Percentiles rank a stretch among this genome's conserved stretches.
Conservation (phyloP, 2,113 vertebrate species). For the Mionectes macconnelli region DNA sequence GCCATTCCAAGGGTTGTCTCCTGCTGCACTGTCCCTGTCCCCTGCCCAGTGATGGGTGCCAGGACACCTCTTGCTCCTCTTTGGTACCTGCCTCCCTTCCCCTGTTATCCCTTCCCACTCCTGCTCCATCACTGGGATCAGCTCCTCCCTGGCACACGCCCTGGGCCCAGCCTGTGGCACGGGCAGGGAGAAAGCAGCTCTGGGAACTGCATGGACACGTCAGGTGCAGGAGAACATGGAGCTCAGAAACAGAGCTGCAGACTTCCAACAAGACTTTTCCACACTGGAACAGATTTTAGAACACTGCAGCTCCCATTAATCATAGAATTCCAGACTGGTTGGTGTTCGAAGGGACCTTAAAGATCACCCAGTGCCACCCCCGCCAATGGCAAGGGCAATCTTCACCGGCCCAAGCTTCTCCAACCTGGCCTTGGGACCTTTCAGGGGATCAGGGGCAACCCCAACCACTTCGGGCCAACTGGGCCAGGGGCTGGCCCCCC, state of each 20-base stretch:
- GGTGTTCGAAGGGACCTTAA: background rate
- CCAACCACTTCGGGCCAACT: background rate
- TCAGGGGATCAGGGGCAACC: background rate
- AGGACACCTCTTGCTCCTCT: background rate
- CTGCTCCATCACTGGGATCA: background rate
- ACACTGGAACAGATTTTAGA: background rate
- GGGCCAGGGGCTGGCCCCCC: background rate
- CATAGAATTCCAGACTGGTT: background rate
- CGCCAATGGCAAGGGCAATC: background rate
- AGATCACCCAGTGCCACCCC: background rate
- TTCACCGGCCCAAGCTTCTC: background rate
- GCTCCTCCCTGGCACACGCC: background rate
- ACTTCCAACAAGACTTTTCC: background rate
- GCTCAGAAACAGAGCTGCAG: background rate
- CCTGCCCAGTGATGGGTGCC: accelerated
- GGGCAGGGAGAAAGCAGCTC: background rate
- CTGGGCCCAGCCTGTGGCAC: background rate
- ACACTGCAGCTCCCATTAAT: background rate
- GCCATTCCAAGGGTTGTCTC: background rate
- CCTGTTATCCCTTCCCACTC: background rate
- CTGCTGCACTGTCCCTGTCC: background rate
- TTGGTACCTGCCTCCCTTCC: background rate
- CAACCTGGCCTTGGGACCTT: background rate
- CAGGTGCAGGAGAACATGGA: background rate
- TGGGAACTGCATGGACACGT: background rate